phyloP scores from a whole-genome alignment of 1,140 invertebrate genomes.

The Lucilia sericata region DNA sequence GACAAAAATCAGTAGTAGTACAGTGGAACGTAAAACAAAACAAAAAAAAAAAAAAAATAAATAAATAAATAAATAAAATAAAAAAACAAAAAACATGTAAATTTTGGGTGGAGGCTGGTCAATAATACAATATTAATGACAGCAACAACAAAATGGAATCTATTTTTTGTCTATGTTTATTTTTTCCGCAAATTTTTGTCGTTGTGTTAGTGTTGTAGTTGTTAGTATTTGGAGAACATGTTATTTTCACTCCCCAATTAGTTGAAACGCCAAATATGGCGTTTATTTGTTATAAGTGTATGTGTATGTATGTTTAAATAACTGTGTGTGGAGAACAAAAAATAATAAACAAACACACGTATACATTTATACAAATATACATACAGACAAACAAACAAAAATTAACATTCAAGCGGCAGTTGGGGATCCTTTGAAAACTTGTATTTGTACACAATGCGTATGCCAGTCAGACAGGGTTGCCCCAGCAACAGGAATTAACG shows the following conservation, averaged over 20 bases:
- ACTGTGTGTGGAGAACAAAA: not conserved
- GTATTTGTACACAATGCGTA: not conserved
- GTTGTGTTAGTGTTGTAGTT: slow-evolving; percentile 11
- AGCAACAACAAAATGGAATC: slow-evolving; percentile 33
- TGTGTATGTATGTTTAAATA: not conserved
- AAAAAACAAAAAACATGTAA: not conserved
- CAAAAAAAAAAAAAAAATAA: not conserved
- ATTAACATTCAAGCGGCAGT: slow-evolving; percentile 27
- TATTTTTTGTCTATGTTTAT: not conserved
- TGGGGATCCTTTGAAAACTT: not conserved
- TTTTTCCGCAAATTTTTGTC: not conserved
- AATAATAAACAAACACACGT: not conserved
- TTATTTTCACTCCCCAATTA: slow-evolving; percentile 34
- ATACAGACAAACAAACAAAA: slow-evolving; percentile 16
- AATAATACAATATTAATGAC: slow-evolving; percentile 6
- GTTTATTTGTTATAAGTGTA: not conserved
- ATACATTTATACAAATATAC: not conserved
- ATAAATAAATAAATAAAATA: no score
- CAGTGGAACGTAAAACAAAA: not conserved
- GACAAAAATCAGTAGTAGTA: slow-evolving; percentile 40
- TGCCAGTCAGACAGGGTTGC: slow-evolving; percentile 33
- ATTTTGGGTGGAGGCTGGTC: slow-evolving; percentile 5
- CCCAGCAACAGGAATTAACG: slow-evolving; percentile 32
- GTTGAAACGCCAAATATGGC: slow-evolving; percentile 31
- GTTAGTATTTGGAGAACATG: slow-evolving; percentile 12